Evolutionary conservation across 2,797 vertebrate genomes (phyloP).

Genomic region (Microchirus variegatus): DNA sequence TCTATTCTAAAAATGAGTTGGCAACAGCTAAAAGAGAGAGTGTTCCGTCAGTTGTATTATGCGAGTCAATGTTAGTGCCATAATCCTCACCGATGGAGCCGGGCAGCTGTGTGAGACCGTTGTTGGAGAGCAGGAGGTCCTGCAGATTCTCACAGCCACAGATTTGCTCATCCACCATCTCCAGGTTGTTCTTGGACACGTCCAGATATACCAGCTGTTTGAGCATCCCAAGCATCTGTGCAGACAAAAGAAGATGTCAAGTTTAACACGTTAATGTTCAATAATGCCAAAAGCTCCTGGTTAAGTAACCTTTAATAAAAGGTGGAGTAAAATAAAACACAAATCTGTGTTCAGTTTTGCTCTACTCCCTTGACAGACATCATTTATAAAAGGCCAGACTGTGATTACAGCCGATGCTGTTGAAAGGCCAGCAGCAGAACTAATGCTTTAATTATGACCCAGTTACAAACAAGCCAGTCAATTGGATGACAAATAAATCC

Average conservation of each 20-base stretch:
- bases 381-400: conserved; percentile 48
- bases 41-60: no score
- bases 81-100: conserved; percentile 88
- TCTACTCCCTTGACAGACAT: conserved; percentile 28
- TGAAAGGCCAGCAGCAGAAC: conserved; percentile 52
- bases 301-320: no score
- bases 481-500: conserved; percentile 44
- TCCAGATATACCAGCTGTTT: conserved; percentile 96
- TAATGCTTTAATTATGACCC: conserved; percentile 74
- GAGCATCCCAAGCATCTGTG: conserved; percentile 90
- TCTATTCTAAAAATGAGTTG: no score
- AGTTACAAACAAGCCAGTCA: conserved; percentile 63
- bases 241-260: conserved; percentile 7
- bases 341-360: conserved; percentile 2
- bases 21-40: no score
- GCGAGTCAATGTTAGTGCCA: conserved; percentile 1
- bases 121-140: conserved; percentile 94
- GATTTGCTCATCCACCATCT: conserved; percentile 95
- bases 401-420: conserved; percentile 67
- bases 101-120: conserved; percentile 93
- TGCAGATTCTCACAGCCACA: conserved; percentile 94
- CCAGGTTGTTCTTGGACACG: conserved; percentile 97
- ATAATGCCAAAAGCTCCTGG: no score
- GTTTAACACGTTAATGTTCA: no score
- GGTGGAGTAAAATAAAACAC: conserved; percentile 1